Percentiles rank a stretch among this genome's conserved stretches.
These are phyloP conservation scores for Tinamus major DNA, from an alignment of 2,797 vertebrate genomes.

Conservation along the genomic window DNA sequence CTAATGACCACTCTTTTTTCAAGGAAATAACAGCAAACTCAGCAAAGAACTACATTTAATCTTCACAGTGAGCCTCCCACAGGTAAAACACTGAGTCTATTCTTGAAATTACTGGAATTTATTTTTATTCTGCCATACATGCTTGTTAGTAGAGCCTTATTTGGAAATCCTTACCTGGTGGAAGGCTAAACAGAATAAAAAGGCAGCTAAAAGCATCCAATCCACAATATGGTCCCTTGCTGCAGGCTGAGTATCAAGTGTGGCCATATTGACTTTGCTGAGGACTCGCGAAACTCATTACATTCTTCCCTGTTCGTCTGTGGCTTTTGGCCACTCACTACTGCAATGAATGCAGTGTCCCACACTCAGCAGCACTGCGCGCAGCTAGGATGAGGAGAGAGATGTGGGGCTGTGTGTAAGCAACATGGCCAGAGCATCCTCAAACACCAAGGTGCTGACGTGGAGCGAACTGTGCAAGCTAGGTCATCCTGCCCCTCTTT, in stretches of 20 bases:
- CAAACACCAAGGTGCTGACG: not conserved
- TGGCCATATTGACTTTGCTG: not conserved
- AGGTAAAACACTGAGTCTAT: not conserved
- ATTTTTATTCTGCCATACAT: not conserved
- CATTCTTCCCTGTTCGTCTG: not conserved
- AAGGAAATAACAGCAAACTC: not conserved
- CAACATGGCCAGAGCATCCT: not conserved
- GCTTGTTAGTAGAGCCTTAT: not conserved
- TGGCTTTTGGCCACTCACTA: not conserved
- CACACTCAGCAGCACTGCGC: not conserved
- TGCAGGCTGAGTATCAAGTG: not conserved
- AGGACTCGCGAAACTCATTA: not conserved
- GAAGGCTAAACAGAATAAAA: not conserved
- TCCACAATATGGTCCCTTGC: not conserved
- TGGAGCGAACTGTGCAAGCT: not conserved
- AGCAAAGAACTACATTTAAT: not conserved
- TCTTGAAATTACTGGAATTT: not conserved
- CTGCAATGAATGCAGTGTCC: not conserved
- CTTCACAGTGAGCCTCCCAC: not conserved
- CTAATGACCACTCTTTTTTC: not conserved
- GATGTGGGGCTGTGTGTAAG: fast-evolving
- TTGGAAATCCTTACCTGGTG: not conserved
- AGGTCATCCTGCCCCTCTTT: not conserved
- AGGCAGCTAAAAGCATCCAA: not conserved
- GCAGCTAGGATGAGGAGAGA: not conserved